Evolutionary conservation across 1,140 invertebrate species (phyloP).

Genomic region (Probaryconus sp.): DNA sequence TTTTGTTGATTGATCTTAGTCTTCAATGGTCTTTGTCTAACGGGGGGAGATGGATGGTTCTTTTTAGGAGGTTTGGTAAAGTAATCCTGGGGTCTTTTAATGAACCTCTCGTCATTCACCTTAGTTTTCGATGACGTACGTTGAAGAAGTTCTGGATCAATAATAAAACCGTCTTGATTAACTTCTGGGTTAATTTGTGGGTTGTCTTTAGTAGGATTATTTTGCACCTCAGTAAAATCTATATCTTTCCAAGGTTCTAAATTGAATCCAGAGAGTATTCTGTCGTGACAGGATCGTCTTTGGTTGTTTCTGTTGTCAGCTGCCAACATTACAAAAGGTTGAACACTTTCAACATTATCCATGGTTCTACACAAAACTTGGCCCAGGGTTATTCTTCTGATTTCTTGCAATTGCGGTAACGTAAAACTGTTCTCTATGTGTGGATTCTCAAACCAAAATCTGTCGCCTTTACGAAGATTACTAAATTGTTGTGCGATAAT

Average conservation of each 20-base stretch:
- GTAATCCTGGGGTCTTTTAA: slow-evolving; percentile 31
- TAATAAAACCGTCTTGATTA: not conserved
- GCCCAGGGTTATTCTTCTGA: slow-evolving; percentile 87
- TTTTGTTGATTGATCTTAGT: slow-evolving; percentile 72
- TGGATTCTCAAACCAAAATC: slow-evolving; percentile 95
- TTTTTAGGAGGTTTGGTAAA: slow-evolving; percentile 15
- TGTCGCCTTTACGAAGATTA: slow-evolving; percentile 91
- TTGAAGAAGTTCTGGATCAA: slow-evolving; percentile 2
- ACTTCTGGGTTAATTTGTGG: not conserved
- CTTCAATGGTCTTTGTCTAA: slow-evolving; percentile 56
- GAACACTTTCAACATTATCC: slow-evolving; percentile 84
- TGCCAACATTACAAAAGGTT: slow-evolving; percentile 87
- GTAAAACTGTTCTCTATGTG: slow-evolving; percentile 86
- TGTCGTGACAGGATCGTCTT: slow-evolving; percentile 84
- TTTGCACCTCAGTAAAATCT: not conserved
- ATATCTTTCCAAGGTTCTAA: slow-evolving; percentile 80
- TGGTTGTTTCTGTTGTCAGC: slow-evolving; percentile 82
- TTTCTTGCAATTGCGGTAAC: slow-evolving; percentile 90
- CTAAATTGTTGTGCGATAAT: slow-evolving; percentile 96
- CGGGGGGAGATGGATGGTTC: slow-evolving; percentile 13
- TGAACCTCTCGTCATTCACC: slow-evolving; percentile 11
- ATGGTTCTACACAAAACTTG: slow-evolving; percentile 92
- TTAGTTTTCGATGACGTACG: not conserved
- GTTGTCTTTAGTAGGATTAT: not conserved
- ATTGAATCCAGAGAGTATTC: slow-evolving; percentile 84